Evolutionary conservation across 2,797 vertebrate species (phyloP), one percentile per base, ranked within the genome.

Genomic region (Pelochelys cantorii): DNA sequence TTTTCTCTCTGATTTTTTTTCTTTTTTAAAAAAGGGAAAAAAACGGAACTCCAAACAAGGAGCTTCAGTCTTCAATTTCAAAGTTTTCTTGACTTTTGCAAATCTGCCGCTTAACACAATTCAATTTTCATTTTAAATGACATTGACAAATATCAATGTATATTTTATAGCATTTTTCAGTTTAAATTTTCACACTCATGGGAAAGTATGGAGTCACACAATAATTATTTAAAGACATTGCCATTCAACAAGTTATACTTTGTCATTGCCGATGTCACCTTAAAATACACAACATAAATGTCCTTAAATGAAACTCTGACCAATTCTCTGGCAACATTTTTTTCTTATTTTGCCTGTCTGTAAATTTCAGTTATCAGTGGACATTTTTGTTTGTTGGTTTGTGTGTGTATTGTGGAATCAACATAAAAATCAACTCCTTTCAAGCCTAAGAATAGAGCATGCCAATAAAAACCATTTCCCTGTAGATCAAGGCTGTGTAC

Each of bases 401-500:
- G 8, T 68, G 31, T 68, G 17, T 34, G 20, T 68, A 65, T 18
- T 7, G 31, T 68, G 62, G 31, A 68, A n/a, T 68, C 17, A n/a
- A n/a, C 31, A 68, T 68, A 68, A 34, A 68, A 68, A 34, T n/a
- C 4, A 0, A 65, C n/a, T 34, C 31, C 31, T 68, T 68, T n/a
- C 62, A 34, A 34, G 15, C 31, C 62, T 68, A 34, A n/a, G 88
- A 86, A 79, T 3, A 2, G 8, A 81, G 2, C 42, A 37, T 86
- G 11, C 3, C 86, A 89, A 88, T 91, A 27, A 84, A 90, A 90
- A 81, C 60, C 27, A 34, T 83, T 84, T 86, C 29, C 55, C 55
- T 60, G 59, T 54, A 60, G 27, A 4, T n/a, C 1, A 4, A 42
- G 18, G 8, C 15, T 1, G 3, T 5, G 1, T 5, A 27, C 3